Base-by-base conservation (phyloP, 2,888 invertebrate genomes). In the Noctua comes region DNA sequence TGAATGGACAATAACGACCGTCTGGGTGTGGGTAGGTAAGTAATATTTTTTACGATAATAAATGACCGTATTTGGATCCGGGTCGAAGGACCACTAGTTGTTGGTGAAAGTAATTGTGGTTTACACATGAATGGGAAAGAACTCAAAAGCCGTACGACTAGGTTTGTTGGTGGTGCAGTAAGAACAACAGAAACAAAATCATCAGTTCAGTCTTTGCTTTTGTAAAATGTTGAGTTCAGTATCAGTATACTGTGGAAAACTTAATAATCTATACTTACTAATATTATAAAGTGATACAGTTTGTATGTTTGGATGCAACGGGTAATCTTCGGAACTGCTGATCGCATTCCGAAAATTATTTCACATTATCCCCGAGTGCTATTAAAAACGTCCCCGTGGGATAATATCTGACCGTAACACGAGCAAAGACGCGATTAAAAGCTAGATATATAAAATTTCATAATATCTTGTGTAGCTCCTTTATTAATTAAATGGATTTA, bases 401-500 rank as follows among this genome's bases (percentile, higher is more conserved):
- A 16, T 27, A 59, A 59, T 59, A 27, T 59, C n/a, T 7, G 6
- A 59, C n/a, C 13, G 16, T 59, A 16, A 16, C 13, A 16, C 13
- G 13, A 59, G 57, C 57, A 57, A 57, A 57, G n/a, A 57, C 13
- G n/a, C 5, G 7, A 27, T 13, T 2, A 6, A 57, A 57, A 13
- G 57, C n/a, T 57, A 7, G 27, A 13, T 16, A 27, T 48, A 18
- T 48, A 43, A 21, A 70, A 46, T 57, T 4, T 65, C 24, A 31
- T 18, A 70, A 72, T 2, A 40, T 18, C 57, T 74, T 74, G 31
- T 43, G 8, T n/a, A 73, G 36, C 46, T 77, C 18, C 21, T 57
- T 31, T 73, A 27, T 6, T 40, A 64, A 79, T 68, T 36, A 59
- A 71, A 54, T 40, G 24, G 59, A 68, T 68, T 62, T 43, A 40